These are phyloP conservation scores for Drosophila kepulauana DNA, from an alignment of 1,140 invertebrate genomes.

Conservation along the genomic window DNA sequence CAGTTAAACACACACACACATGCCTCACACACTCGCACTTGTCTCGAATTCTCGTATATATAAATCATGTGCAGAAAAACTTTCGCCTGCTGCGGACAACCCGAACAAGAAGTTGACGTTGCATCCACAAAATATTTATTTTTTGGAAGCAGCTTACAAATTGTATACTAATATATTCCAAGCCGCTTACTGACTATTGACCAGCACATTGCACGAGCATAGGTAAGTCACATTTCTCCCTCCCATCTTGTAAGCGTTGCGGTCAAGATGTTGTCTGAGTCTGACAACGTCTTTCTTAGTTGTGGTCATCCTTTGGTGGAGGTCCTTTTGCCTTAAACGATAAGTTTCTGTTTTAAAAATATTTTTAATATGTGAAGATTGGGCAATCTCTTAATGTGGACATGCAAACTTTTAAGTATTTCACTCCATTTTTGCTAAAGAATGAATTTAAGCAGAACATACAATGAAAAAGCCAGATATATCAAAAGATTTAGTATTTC, in stretches of 20 bases:
- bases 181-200: constrained; percentile 64
- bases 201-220: constrained; percentile 16
- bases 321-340: constrained; percentile 5
- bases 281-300: constrained; percentile 44
- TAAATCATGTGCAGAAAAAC: constrained; percentile 68
- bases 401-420: no score
- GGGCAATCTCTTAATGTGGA: no score
- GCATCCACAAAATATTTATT: constrained; percentile 37
- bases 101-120: constrained; percentile 47
- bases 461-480: no score
- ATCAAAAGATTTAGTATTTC: no score
- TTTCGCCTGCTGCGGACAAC: constrained; percentile 47
- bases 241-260: constrained; percentile 1
- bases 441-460: no score
- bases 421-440: no score
- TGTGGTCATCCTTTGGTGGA: constrained; percentile 50
- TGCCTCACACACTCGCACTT: constrained; percentile 7
- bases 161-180: constrained; percentile 56
- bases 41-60: constrained; percentile 43
- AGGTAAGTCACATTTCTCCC: constrained; percentile 25
- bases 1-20: constrained; percentile 14
- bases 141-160: constrained; percentile 67
- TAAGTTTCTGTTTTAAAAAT: background rate
- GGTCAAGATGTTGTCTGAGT: constrained; percentile 31
- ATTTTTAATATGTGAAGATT: no score